These are phyloP conservation scores for Nymphicus hollandicus DNA, from an alignment of 2,113 vertebrate species.

Conservation along the genomic window DNA sequence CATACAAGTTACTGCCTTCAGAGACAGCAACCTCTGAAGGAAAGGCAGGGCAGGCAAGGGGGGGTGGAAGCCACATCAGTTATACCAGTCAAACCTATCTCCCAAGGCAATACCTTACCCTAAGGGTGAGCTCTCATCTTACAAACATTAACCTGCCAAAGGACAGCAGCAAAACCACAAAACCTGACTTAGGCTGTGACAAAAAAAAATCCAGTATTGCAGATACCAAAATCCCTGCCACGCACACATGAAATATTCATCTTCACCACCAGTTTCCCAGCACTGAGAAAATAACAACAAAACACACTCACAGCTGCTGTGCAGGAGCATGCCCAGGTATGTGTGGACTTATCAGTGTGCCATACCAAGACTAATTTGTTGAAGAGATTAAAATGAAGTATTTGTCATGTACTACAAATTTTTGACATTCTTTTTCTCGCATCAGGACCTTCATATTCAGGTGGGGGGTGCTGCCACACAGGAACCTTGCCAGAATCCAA, in stretches of 20 bases:
- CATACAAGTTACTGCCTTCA: not conserved
- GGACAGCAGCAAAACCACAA: not conserved
- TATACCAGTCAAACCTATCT: not conserved
- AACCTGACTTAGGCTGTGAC: rapidly evolving
- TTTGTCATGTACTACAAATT: not conserved
- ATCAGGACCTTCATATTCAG: not conserved
- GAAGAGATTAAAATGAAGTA: conserved; percentile 22
- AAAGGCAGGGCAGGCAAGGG: not conserved
- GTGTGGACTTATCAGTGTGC: not conserved
- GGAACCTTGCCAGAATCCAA: not conserved
- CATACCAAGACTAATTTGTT: not conserved
- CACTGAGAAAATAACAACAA: not conserved
- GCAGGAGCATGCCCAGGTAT: not conserved
- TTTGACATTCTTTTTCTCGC: not conserved
- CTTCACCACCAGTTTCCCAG: not conserved
- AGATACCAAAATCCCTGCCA: not conserved
- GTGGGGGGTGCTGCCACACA: rapidly evolving
- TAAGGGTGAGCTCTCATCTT: not conserved
- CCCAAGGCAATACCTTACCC: not conserved
- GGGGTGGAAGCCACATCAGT: not conserved
- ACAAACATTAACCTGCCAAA: not conserved
- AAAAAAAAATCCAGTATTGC: not conserved
- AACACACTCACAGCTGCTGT: not conserved
- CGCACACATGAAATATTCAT: not conserved
- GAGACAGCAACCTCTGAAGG: not conserved